phyloP scores from a whole-genome alignment of 2,888 invertebrate species.

The Myopa tessellatipennis region DNA sequence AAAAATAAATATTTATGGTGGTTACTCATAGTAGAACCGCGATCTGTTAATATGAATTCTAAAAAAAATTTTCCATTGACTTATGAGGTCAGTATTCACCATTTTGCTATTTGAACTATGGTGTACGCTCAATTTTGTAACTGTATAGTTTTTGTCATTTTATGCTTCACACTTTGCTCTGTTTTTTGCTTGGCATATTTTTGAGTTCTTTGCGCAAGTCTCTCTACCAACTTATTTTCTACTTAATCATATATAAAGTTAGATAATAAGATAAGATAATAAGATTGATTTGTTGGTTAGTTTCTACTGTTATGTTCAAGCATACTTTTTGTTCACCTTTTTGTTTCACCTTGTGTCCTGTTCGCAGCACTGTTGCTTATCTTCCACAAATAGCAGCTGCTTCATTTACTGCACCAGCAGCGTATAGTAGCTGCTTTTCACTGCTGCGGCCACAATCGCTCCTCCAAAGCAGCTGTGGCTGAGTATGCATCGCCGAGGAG shows the following conservation, averaged over 20 bases:
- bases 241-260: constrained; percentile 4
- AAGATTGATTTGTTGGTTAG: constrained; percentile 24
- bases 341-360: neutral
- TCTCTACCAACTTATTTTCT: neutral
- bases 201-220: no score
- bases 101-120: no score
- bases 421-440: constrained; percentile 16
- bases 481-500: constrained; percentile 43
- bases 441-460: constrained; percentile 48
- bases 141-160: no score
- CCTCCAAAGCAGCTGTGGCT: constrained; percentile 42
- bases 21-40: no score
- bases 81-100: no score
- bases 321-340: constrained; percentile 47
- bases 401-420: constrained; percentile 28
- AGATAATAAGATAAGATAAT: constrained; percentile 10
- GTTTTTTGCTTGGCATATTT: no score
- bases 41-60: no score
- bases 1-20: no score
- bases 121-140: no score
- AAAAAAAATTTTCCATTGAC: no score
- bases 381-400: constrained; percentile 3
- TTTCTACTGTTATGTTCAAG: constrained; percentile 41
- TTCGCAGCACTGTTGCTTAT: constrained; percentile 7
- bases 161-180: no score